Evolutionary conservation across 2,113 vertebrate genomes (phyloP).

Genomic region (Megaceryle maxima): DNA sequence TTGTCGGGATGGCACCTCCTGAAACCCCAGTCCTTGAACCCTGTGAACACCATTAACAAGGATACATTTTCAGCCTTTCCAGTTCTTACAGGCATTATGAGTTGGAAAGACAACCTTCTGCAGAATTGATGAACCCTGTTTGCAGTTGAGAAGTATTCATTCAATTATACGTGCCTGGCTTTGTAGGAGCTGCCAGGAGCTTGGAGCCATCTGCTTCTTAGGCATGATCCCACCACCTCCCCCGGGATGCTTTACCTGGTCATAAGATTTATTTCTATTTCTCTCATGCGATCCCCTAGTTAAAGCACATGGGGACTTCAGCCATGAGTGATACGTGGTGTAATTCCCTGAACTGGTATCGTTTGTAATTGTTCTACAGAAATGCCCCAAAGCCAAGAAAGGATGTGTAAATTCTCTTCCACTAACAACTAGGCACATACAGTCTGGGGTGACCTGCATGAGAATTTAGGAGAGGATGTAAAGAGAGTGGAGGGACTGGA

Average conservation of each 20-base stretch:
- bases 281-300: neutral
- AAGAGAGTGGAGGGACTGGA: too few relatives aligned
- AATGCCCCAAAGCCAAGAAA: neutral
- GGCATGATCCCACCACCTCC: neutral
- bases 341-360: neutral
- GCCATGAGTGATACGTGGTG: neutral
- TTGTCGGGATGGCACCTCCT: neutral
- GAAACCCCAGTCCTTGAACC: neutral
- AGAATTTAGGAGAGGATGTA: neutral
- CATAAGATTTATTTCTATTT: neutral
- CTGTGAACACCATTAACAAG: neutral
- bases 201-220: neutral
- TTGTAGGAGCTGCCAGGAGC: neutral
- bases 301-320: neutral
- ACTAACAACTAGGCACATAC: neutral
- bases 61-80: neutral
- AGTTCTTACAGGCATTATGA: neutral
- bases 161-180: neutral
- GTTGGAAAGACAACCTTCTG: neutral
- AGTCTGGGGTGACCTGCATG: accelerated
- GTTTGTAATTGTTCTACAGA: neutral
- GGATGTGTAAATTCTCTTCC: neutral
- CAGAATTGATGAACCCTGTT: neutral
- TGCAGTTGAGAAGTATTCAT: neutral
- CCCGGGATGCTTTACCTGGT: neutral